phyloP scores from a whole-genome alignment of 2,113 vertebrate genomes.

The Ascaphus truei region DNA sequence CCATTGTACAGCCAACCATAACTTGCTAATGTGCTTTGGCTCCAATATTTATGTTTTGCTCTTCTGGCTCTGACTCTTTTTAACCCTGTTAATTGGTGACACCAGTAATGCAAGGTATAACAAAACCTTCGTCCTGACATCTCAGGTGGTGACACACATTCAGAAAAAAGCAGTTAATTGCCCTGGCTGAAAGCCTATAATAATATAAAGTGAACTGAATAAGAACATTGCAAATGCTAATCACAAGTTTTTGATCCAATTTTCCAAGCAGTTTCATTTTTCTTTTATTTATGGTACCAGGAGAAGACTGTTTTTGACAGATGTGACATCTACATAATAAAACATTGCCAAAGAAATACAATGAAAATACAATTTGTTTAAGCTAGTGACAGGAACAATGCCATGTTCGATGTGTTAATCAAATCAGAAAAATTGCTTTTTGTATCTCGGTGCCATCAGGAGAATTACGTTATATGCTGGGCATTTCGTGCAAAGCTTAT shows the following conservation, averaged over 20 bases:
- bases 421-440: slow-evolving; percentile 36
- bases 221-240: slow-evolving; percentile 23
- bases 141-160: slow-evolving; percentile 9
- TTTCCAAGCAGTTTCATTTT: slow-evolving; percentile 35
- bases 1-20: not conserved
- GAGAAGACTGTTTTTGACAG: slow-evolving; percentile 32
- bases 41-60: not conserved
- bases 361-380: slow-evolving; percentile 36
- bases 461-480: slow-evolving; percentile 7
- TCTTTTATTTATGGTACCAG: slow-evolving; percentile 28
- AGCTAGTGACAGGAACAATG: slow-evolving; percentile 28
- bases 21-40: not conserved
- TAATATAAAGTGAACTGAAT: slow-evolving; percentile 27
- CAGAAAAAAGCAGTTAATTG: slow-evolving; percentile 13
- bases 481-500: slow-evolving; percentile 7
- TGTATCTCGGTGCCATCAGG: slow-evolving; percentile 33
- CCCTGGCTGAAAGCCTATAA: slow-evolving; percentile 13
- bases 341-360: slow-evolving; percentile 35
- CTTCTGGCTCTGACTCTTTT: not conserved
- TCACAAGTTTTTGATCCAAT: slow-evolving; percentile 28
- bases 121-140: not conserved
- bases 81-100: not conserved
- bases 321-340: slow-evolving; percentile 34
- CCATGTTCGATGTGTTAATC: slow-evolving; percentile 34
- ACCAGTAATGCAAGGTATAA: not conserved